Evolutionary conservation across 1,140 invertebrate genomes (phyloP).

Genomic region (Philotrypesis tridentata): DNA sequence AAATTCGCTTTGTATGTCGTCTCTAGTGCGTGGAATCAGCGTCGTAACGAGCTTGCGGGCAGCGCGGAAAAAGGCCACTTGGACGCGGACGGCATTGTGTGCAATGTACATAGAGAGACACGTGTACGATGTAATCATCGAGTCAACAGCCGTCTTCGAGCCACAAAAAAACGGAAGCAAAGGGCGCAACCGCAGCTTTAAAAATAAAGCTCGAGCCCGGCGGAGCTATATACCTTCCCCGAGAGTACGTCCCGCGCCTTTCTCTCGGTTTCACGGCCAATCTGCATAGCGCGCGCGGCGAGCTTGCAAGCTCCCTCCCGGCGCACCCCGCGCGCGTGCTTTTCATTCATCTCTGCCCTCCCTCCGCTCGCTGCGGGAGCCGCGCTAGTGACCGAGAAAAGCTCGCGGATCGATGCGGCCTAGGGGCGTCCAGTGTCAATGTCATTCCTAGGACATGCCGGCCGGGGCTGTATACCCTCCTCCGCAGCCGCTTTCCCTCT

Average conservation of each 20-base stretch:
- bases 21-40: too few relatives aligned
- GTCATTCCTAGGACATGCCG: conserved; percentile 60
- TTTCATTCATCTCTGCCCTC: conserved; percentile 11
- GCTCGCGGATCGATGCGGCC: conserved; percentile 14
- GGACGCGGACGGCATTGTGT: too few relatives aligned
- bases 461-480: conserved; percentile 27
- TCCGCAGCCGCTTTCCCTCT: background rate
- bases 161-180: too few relatives aligned
- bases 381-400: conserved; percentile 27
- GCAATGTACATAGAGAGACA: too few relatives aligned
- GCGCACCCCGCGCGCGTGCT: too few relatives aligned
- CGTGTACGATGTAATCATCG: background rate
- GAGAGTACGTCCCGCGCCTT: background rate
- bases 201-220: background rate
- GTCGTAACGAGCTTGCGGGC: background rate
- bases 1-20: too few relatives aligned
- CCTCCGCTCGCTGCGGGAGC: background rate
- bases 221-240: background rate
- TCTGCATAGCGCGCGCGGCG: background rate
- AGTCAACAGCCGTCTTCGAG: conserved; percentile 15
- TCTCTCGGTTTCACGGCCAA: conserved; percentile 13
- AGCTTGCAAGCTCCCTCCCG: background rate
- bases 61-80: background rate
- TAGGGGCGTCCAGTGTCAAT: conserved; percentile 60
- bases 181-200: too few relatives aligned